Evolutionary conservation across 2,888 invertebrate genomes (phyloP), one percentile per base, ranked within the genome.

Genomic region (Emmelina monodactyla): DNA sequence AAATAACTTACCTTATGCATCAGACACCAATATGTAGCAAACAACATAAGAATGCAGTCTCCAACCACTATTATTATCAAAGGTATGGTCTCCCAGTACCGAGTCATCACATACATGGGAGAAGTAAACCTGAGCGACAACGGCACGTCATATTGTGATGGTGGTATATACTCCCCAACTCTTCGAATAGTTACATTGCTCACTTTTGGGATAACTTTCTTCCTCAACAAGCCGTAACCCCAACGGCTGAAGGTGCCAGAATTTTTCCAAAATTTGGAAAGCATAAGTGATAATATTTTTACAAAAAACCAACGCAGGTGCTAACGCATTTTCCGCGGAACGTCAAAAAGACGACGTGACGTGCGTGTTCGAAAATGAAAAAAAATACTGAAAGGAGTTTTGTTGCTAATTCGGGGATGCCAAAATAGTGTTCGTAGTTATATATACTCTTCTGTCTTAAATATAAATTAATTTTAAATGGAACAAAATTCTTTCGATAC

Each of bases 11-110:
- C 75, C 62, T 72, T 76, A 42, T 68, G 54, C 16, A 39, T 53
- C 35, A 41, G 42, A 1, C 62, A 50, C 59, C 56, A 70, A n/a
- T n/a, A n/a, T n/a, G n/a, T n/a, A n/a, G n/a, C n/a, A n/a, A n/a
- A n/a, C n/a, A n/a, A n/a, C n/a, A n/a, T n/a, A n/a, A n/a, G n/a
- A n/a, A n/a, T n/a, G n/a, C n/a, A n/a, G n/a, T n/a, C n/a, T n/a
- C n/a, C n/a, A n/a, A n/a, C n/a, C n/a, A n/a, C n/a, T n/a, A 44
- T 35, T 0, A 59, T 0, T 29, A 73, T 53, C 16, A 78, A 39
- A 0, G 78, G 78, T 12, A 67, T 62, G 1, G 49, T 59, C 46
- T 78, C 78, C 71, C 71, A 76, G 43, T 71, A 59, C 2, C 44
- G 51, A 6, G 25, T 49, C 14, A 68, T 11, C 0, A 49, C 58